Conservation (phyloP, 2,888 invertebrate genomes). For the Leptarthrus brevirostris region DNA sequence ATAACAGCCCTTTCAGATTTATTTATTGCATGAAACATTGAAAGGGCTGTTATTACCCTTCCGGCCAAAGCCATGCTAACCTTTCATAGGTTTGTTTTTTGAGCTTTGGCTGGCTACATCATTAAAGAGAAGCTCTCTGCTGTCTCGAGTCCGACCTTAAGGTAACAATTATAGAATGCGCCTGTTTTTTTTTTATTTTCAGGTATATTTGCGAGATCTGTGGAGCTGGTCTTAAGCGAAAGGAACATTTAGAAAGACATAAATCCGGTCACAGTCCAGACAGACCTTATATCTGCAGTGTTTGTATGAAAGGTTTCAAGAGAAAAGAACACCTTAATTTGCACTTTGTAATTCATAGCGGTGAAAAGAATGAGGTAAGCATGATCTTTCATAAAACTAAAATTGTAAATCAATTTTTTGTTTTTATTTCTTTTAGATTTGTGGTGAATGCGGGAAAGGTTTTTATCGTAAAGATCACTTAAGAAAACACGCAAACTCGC, state of each 20-base stretch:
- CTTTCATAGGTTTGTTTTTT: too few species aligned
- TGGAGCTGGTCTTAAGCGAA: constrained; percentile 80
- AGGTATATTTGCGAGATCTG: constrained; percentile 80
- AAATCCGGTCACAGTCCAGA: constrained; percentile 85
- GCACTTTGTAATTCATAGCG: constrained; percentile 86
- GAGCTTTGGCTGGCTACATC: too few species aligned
- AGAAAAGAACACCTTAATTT: constrained; percentile 85
- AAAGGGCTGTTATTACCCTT: too few species aligned
- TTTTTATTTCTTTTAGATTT: constrained; percentile 57
- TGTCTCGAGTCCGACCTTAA: too few species aligned
- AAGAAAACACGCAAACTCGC: constrained; percentile 82
- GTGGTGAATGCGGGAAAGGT: constrained; percentile 67
- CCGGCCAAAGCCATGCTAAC: too few species aligned
- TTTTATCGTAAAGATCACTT: constrained; percentile 85
- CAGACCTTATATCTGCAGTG: constrained; percentile 80
- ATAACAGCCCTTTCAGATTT: too few species aligned
- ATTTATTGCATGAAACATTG: too few species aligned
- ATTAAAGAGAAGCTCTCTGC: too few species aligned
- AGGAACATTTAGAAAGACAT: constrained; percentile 82
- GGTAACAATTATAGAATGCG: too few species aligned
- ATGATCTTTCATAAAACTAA: too few species aligned
- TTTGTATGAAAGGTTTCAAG: constrained; percentile 83
- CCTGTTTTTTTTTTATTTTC: too few species aligned
- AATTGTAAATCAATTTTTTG: too few species aligned
- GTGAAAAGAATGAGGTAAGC: constrained; percentile 81